These are phyloP conservation scores for Drosophila asahinai DNA, from an alignment of 1,140 invertebrate species.

Conservation along the genomic window DNA sequence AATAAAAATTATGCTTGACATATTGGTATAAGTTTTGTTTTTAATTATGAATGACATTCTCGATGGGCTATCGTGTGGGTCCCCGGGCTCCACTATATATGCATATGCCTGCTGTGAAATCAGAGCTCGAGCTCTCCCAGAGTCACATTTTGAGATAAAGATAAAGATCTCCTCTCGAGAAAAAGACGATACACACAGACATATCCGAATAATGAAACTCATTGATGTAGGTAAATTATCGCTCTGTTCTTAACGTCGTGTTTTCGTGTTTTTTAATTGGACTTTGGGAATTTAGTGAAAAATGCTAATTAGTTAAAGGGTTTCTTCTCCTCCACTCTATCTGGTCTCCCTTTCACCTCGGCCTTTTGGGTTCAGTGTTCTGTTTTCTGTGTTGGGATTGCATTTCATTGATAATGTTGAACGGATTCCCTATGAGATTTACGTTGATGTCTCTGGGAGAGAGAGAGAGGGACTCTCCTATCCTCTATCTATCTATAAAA, in stretches of 20 bases:
- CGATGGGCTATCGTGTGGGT: constrained; percentile 60
- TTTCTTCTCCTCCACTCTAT: constrained; percentile 22
- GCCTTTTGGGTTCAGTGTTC: neutral
- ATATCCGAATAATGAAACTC: constrained; percentile 75
- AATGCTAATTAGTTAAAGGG: constrained; percentile 84
- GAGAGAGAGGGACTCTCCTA: neutral
- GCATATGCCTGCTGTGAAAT: constrained; percentile 74
- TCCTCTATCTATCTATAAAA: constrained; percentile 73
- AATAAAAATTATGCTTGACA: constrained; percentile 83
- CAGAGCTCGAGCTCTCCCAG: constrained; percentile 62
- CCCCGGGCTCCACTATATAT: constrained; percentile 11
- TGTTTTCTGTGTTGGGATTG: constrained; percentile 46
- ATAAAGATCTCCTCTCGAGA: constrained; percentile 66
- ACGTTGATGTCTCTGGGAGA: constrained; percentile 35
- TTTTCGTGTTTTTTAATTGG: constrained; percentile 84
- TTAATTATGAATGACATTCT: constrained; percentile 80
- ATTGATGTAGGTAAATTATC: constrained; percentile 84
- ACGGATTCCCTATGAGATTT: constrained; percentile 52
- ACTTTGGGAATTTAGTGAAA: constrained; percentile 83
- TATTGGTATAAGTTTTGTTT: constrained; percentile 83
- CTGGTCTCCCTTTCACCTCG: constrained; percentile 19
- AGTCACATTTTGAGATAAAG: constrained; percentile 65
- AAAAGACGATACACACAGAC: constrained; percentile 27
- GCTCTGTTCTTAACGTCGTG: constrained; percentile 83
- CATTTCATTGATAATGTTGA: constrained; percentile 80